Evolutionary conservation across 2,888 invertebrate species (phyloP).

Genomic region (Drosophila mimetica): DNA sequence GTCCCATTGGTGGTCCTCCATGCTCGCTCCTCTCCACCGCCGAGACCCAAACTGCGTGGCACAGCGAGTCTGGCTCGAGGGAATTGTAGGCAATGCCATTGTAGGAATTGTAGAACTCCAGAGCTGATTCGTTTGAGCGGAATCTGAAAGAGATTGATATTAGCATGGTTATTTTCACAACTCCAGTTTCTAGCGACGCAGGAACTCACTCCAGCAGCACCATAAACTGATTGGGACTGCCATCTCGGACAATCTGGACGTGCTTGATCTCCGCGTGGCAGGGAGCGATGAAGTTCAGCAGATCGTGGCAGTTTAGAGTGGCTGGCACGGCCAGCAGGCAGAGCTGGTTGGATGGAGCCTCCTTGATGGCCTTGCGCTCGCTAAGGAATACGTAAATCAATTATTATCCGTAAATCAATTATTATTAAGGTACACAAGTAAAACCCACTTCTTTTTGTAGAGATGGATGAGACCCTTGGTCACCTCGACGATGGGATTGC

Average conservation of each 20-base stretch:
- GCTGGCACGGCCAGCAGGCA: slow-evolving; percentile 96
- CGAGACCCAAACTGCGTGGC: slow-evolving; percentile 98
- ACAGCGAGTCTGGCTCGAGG: slow-evolving; percentile 95
- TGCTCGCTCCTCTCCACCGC: slow-evolving; percentile 94
- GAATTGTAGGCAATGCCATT: slow-evolving; percentile 97
- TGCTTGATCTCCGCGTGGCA: slow-evolving; percentile 95
- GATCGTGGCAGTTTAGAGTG: slow-evolving; percentile 95
- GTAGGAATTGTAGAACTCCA: slow-evolving; percentile 96
- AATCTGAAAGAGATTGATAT: slow-evolving; percentile 85
- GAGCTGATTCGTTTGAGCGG: slow-evolving; percentile 90
- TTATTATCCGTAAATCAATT: neutral
- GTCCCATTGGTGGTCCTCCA: slow-evolving; percentile 89
- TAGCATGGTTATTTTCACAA: too few species aligned
- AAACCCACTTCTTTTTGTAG: slow-evolving; percentile 95
- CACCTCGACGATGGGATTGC: slow-evolving; percentile 96
- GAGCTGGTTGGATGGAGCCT: slow-evolving; percentile 91
- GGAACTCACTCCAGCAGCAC: slow-evolving; percentile 92
- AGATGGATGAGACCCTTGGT: slow-evolving; percentile 98
- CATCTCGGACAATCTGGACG: slow-evolving; percentile 95
- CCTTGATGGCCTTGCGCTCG: slow-evolving; percentile 89
- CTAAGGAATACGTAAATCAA: slow-evolving; percentile 84
- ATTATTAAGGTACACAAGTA: neutral
- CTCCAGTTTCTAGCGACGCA: too few species aligned
- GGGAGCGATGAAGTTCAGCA: slow-evolving; percentile 96
- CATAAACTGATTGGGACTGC: slow-evolving; percentile 98